phyloP scores from a whole-genome alignment of 2,888 invertebrate species.

The Ophonus ardosiacus region DNA sequence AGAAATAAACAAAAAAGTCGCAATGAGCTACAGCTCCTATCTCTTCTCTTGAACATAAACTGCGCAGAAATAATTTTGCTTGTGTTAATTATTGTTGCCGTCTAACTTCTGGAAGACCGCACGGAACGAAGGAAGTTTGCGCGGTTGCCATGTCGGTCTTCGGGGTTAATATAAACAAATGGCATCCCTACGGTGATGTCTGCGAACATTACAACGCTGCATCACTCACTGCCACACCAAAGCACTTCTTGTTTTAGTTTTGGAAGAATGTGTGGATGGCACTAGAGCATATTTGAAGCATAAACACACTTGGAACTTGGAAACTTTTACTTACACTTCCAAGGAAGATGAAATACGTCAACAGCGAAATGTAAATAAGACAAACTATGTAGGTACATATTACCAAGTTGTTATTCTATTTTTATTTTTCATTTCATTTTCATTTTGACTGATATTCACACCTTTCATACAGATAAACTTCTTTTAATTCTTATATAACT shows the following conservation, averaged over 20 bases:
- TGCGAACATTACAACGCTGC: slow-evolving; percentile 57
- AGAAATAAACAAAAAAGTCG: too few species aligned
- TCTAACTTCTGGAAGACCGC: slow-evolving; percentile 70
- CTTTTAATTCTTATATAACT: too few species aligned
- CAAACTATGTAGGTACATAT: too few species aligned
- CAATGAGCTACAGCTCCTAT: background rate
- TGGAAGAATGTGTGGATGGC: slow-evolving; percentile 5
- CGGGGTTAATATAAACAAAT: slow-evolving; percentile 64
- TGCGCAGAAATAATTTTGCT: slow-evolving; percentile 65
- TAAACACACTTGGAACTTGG: background rate
- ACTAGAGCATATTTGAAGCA: background rate
- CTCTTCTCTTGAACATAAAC: slow-evolving; percentile 48
- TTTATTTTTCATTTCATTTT: too few species aligned
- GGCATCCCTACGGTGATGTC: slow-evolving; percentile 62
- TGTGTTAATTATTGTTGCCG: slow-evolving; percentile 72
- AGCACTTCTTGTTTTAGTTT: slow-evolving; percentile 37
- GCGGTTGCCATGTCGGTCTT: slow-evolving; percentile 61
- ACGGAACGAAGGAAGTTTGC: slow-evolving; percentile 65
- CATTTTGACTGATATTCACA: too few species aligned
- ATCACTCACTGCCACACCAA: slow-evolving; percentile 59
- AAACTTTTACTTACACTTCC: background rate
- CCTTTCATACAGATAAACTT: too few species aligned
- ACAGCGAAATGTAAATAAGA: background rate
- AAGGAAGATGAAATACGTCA: background rate
- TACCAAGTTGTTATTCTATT: too few species aligned